Evolutionary conservation across 2,797 vertebrate genomes (phyloP).

Genomic region (Ctenochaetus hawaiiensis): DNA sequence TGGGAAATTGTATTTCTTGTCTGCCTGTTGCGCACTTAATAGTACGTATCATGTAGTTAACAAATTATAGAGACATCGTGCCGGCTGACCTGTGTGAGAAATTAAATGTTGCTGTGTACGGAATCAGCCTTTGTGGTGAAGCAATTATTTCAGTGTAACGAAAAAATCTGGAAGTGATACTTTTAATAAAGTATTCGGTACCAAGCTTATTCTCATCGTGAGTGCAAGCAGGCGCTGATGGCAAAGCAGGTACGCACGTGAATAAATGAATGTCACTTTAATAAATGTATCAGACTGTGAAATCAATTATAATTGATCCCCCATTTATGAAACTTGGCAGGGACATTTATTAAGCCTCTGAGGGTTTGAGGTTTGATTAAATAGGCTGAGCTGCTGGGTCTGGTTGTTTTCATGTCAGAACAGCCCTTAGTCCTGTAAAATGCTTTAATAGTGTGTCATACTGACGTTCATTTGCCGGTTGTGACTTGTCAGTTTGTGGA

Average conservation of each 20-base stretch:
- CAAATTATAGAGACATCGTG: slow-evolving; percentile 70
- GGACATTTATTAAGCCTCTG: slow-evolving; percentile 86
- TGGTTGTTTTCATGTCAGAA: slow-evolving; percentile 77
- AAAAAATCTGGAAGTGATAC: slow-evolving; percentile 64
- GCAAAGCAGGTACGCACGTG: slow-evolving; percentile 80
- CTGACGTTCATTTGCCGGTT: slow-evolving; percentile 70
- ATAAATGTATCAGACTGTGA: slow-evolving; percentile 87
- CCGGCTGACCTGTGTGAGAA: slow-evolving; percentile 63
- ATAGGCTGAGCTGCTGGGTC: slow-evolving; percentile 65
- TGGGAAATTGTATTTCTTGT: slow-evolving; percentile 67
- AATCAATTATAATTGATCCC: slow-evolving; percentile 89
- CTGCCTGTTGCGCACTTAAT: slow-evolving; percentile 62
- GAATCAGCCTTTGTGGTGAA: slow-evolving; percentile 39
- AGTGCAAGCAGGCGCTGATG: slow-evolving; percentile 58
- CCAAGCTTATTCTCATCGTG: slow-evolving; percentile 48
- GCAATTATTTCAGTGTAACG: slow-evolving; percentile 73
- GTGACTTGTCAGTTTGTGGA: slow-evolving; percentile 68
- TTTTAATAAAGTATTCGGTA: slow-evolving; percentile 65
- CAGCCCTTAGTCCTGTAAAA: slow-evolving; percentile 71
- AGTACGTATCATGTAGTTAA: slow-evolving; percentile 65
- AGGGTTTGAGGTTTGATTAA: slow-evolving; percentile 84
- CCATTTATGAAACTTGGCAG: slow-evolving; percentile 87
- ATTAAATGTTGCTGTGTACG: slow-evolving; percentile 51
- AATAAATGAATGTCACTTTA: slow-evolving; percentile 87
- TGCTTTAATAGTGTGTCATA: slow-evolving; percentile 77